Evolutionary conservation across 2,797 vertebrate species (phyloP).

Genomic region (Ibycter americanus): DNA sequence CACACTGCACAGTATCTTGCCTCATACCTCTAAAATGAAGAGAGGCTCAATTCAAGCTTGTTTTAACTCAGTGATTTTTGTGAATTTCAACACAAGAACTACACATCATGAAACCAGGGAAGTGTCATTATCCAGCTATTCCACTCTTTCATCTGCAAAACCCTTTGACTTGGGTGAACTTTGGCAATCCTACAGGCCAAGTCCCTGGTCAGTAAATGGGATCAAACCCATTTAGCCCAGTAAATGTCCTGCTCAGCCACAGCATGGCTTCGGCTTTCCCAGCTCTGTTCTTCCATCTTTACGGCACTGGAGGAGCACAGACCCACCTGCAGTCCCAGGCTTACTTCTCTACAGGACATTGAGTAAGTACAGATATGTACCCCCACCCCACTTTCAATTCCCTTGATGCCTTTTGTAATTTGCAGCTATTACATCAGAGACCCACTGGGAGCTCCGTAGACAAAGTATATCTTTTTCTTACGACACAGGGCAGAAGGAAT

Average conservation of each 20-base stretch:
- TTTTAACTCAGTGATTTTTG: not conserved
- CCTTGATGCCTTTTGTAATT: not conserved
- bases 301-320: fast-evolving
- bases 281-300: not conserved
- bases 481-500: not conserved
- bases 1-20: not conserved
- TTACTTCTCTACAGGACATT: not conserved
- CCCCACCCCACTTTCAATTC: not conserved
- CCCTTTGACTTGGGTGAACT: not conserved
- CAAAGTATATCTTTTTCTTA: not conserved
- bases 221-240: not conserved
- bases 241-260: not conserved
- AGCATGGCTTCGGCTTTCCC: not conserved
- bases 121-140: not conserved
- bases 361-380: not conserved
- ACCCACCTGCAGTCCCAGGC: not conserved
- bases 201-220: not conserved
- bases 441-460: not conserved
- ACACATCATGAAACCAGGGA: fast-evolving
- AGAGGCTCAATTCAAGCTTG: not conserved
- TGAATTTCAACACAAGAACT: not conserved
- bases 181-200: not conserved
- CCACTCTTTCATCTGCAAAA: not conserved
- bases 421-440: not conserved
- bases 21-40: not conserved